These are phyloP conservation scores for Pseudorhiza aurosa DNA, from an alignment of 30 jellyfish, hydroid and myxozoan genomes.

Conservation along the genomic window DNA sequence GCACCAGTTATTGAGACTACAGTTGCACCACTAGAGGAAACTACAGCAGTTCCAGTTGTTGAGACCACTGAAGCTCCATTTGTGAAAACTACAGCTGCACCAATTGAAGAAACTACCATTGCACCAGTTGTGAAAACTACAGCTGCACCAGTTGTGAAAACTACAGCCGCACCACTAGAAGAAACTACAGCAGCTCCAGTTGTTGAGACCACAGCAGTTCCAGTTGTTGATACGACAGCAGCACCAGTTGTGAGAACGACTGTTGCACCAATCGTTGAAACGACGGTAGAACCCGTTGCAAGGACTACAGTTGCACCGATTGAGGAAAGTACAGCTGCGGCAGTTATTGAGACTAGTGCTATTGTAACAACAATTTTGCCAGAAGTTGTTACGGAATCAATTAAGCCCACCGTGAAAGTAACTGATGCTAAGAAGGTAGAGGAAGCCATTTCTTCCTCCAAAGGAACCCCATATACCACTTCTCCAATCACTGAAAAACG, in stretches of 20 bases:
- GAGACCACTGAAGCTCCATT: slow-evolving; percentile 6
- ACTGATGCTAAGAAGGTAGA: slow-evolving; percentile 37
- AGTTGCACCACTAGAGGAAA: slow-evolving; percentile 15
- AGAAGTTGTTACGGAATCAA: slow-evolving; percentile 2
- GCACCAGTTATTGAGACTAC: slow-evolving; percentile 36
- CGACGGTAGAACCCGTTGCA: slow-evolving; percentile 45
- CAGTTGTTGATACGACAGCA: neutral
- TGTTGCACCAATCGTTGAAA: slow-evolving; percentile 35
- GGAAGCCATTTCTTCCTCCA: neutral
- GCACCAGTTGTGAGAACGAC: slow-evolving; percentile 36
- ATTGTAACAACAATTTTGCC: slow-evolving; percentile 19
- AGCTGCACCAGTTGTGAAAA: slow-evolving; percentile 23
- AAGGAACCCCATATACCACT: neutral
- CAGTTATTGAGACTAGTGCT: slow-evolving; percentile 37
- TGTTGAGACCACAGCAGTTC: slow-evolving; percentile 6
- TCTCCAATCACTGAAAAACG: too few species aligned
- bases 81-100: slow-evolving; percentile 8
- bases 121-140: slow-evolving; percentile 2
- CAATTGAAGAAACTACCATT: slow-evolving; percentile 13
- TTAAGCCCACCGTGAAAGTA: slow-evolving; percentile 33
- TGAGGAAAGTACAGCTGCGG: slow-evolving; percentile 28
- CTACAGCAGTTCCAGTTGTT: slow-evolving; percentile 41
- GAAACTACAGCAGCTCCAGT: slow-evolving; percentile 11
- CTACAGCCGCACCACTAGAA: neutral
- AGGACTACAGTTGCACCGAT: slow-evolving; percentile 30